These are phyloP conservation scores for Catalaphyllia jardinei DNA, from an alignment of 64 coral and sea anemone species.

Conservation along the genomic window DNA sequence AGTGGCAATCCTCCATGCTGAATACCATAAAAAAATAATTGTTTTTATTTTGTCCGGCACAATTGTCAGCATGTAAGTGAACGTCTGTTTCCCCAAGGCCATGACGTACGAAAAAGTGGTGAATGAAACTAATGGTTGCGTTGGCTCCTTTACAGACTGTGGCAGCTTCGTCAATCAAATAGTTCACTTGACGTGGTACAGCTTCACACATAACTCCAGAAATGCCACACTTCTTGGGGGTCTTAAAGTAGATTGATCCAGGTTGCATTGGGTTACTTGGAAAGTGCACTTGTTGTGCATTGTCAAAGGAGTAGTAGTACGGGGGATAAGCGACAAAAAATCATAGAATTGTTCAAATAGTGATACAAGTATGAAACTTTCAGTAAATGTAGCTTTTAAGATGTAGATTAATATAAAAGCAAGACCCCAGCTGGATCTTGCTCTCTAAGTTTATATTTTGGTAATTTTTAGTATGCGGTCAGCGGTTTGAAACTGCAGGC, in stretches of 20 bases:
- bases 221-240: not conserved
- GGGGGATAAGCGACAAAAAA: no score
- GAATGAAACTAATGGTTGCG: not conserved
- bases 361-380: no score
- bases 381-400: no score
- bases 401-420: no score
- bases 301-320: constrained; percentile 1
- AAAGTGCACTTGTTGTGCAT: not conserved
- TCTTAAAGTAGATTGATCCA: not conserved
- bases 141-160: not conserved
- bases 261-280: constrained; percentile 10
- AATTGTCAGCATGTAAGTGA: not conserved
- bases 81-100: not conserved
- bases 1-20: no score
- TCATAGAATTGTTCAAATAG: no score
- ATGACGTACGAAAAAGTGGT: not conserved
- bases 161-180: not conserved
- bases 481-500: no score
- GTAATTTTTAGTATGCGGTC: no score
- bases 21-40: not conserved
- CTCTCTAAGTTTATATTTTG: no score
- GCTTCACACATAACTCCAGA: not conserved
- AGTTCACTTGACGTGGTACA: not conserved
- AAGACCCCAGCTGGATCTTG: no score
- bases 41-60: not conserved